Base-by-base conservation (phyloP, 2,113 vertebrate genomes). In the Prinia subflava region DNA sequence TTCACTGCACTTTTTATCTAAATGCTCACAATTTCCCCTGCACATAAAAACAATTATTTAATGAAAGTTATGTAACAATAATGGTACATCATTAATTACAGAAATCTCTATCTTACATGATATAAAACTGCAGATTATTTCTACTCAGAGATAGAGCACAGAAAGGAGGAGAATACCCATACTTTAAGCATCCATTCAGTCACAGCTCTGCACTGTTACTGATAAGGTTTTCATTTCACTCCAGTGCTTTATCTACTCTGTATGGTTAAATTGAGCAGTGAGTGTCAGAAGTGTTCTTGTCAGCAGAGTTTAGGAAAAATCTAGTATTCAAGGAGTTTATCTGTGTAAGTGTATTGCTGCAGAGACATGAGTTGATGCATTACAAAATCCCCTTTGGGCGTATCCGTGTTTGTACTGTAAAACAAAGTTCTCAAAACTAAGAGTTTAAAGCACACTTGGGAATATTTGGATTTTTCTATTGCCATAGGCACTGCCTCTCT, bases 401-500 rank as follows among this genome's bases (percentile, higher is more conserved):
- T 92, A 56, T 81, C 74, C 10, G 0, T 59, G 28, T 94, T 96
- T 80, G 41, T 75, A 76, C 52, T 70, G 39, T 87, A 73, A 80
- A 83, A 62, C 28, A 52, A 88, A 90, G 59, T 83, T 90, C 75
- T 96, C 63, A 74, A 92, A 93, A 69, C 53, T 71, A 42, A 79
- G 91, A 92, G 44, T 77, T 80, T 63, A 94, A 68, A 88, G 27
- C 35, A 68, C 73, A 60, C 28, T 53, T 49, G 42, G 71, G 65
- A 88, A 92, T 89, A 67, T 39, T 64, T 70, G 20, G 31, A 44
- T 90, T 88, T 94, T 84, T 71, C n/a, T 86, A 74, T 63, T 82
- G 75, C 35, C 41, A 27, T 23, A 50, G 65, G 33, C 49, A 65
- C 37, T 50, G 75, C 35, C 52, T 92, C 92, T 86, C 5, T 73